Percentiles rank a stretch among this genome's conserved stretches.
Conservation (phyloP, 2,113 vertebrate species). For the Hirundichthys speculiger region DNA sequence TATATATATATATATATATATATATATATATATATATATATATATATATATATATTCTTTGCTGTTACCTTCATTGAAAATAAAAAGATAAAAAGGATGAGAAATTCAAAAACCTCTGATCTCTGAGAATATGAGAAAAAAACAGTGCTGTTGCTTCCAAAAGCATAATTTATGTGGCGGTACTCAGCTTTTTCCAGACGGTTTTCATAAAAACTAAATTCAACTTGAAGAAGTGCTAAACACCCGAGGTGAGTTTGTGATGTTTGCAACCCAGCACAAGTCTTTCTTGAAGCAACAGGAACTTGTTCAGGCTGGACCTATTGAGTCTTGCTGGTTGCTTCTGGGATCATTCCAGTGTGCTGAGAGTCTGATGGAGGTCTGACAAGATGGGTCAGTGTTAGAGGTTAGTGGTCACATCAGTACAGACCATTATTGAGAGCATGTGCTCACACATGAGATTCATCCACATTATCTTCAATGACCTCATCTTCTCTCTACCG, state of each 20-base stretch:
- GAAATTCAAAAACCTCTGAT: background rate
- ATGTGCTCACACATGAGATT: constrained; percentile 62
- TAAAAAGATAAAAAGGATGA: background rate
- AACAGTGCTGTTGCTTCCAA: background rate
- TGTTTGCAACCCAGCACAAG: constrained; percentile 55
- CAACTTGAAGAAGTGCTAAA: constrained; percentile 78
- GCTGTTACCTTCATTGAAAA: too few relatives aligned
- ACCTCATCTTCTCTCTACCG: constrained; percentile 53
- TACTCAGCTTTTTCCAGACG: constrained; percentile 1
- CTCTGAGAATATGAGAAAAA: background rate
- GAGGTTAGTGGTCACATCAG: constrained; percentile 63
- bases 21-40: too few relatives aligned
- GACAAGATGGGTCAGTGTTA: constrained; percentile 61
- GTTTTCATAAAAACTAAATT: constrained; percentile 18
- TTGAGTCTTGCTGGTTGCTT: constrained; percentile 48
- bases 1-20: too few relatives aligned
- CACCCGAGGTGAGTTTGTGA: constrained; percentile 31
- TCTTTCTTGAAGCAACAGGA: constrained; percentile 19
- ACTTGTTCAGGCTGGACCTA: constrained; percentile 6
- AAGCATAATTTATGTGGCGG: background rate
- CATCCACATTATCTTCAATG: constrained; percentile 41
- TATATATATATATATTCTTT: too few relatives aligned
- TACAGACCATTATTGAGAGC: constrained; percentile 62
- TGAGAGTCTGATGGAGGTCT: constrained; percentile 60
- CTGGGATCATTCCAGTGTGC: constrained; percentile 69